Base-by-base conservation (phyloP, 2,888 invertebrate species). In the Perdita meconis region DNA sequence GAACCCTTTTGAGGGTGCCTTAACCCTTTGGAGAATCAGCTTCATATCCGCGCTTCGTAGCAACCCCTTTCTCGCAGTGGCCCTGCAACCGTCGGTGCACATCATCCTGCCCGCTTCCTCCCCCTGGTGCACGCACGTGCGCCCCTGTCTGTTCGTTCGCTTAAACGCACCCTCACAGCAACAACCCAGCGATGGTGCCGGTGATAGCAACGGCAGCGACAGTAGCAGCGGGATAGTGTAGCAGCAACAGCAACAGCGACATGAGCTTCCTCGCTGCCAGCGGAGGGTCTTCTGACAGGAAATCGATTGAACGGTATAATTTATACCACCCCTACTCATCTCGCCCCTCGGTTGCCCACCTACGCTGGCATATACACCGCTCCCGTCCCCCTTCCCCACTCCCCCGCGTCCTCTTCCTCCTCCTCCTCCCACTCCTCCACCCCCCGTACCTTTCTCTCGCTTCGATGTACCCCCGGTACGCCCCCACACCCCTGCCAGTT, bases 231-330 rank as follows among this genome's bases (percentile, higher is more conserved):
- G 60, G 71, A 71, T 72, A 64, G 75, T 47, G 19, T 67, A 56
- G 51, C 70, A 80, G 82, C 72, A 84, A 81, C 78, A 81, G 83
- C 82, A 78, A 74, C 76, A 77, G 68, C 76, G 51, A 65, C 74
- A 73, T 67, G 73, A 86, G 82, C 76, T 81, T 83, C 81, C 88
- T 86, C 83, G 82, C 84, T 86, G 84, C 86, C 87, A 87, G 86
- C 80, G 82, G 89, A 89, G 90, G 91, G 90, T 90, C 90, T 88
- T 91, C 89, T 92, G 92, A 92, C 92, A 92, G 92, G 83, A 92
- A 92, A 92, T 92, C 92, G 92, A 92, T 92, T 87, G 92, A 91
- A 92, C 90, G 91, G 91, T 92, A 92, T 92, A 92, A 92, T 92
- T 92, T 92, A 92, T 92, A 92, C 92, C 91, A 91, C 90, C 91